These are phyloP conservation scores for Harmothoe impar DNA, from an alignment of 2,888 invertebrate genomes.

Conservation along the genomic window DNA sequence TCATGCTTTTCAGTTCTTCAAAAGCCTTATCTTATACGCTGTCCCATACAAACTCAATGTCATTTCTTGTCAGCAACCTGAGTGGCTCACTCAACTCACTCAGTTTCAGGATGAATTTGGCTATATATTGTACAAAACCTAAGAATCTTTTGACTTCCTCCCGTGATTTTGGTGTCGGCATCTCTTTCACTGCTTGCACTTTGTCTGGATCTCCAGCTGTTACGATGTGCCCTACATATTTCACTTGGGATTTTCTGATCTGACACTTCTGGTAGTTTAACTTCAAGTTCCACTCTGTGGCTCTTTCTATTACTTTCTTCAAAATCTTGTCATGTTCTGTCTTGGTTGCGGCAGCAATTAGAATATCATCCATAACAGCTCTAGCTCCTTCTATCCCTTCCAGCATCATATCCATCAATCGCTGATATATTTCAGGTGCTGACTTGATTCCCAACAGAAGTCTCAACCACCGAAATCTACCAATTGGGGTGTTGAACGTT, in stretches of 20 bases:
- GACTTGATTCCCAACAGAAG: slow-evolving; percentile 56
- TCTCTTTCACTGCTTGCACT: slow-evolving; percentile 67
- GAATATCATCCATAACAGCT: slow-evolving; percentile 55
- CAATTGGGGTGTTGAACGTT: slow-evolving; percentile 54
- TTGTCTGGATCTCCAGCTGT: slow-evolving; percentile 68
- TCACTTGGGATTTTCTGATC: too few relatives aligned
- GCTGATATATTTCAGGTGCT: slow-evolving; percentile 39
- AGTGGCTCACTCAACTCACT: slow-evolving; percentile 67
- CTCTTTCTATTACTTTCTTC: slow-evolving; percentile 23
- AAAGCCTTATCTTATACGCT: slow-evolving; percentile 70
- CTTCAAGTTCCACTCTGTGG: neutral
- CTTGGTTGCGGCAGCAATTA: neutral
- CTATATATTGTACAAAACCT: slow-evolving; percentile 68
- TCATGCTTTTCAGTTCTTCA: slow-evolving; percentile 53
- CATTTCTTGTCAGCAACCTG: slow-evolving; percentile 25
- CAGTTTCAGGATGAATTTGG: slow-evolving; percentile 67
- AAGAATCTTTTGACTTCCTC: slow-evolving; percentile 69
- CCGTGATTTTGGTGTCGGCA: slow-evolving; percentile 65
- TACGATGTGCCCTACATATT: slow-evolving; percentile 69
- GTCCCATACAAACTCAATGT: neutral
- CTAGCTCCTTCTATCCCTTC: neutral
- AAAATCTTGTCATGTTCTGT: slow-evolving; percentile 54
- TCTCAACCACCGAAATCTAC: slow-evolving; percentile 45
- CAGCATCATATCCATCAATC: slow-evolving; percentile 33
- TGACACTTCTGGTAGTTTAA: too few relatives aligned